Base-by-base conservation (phyloP, 2,888 invertebrate species). In the Pandemis heparana region DNA sequence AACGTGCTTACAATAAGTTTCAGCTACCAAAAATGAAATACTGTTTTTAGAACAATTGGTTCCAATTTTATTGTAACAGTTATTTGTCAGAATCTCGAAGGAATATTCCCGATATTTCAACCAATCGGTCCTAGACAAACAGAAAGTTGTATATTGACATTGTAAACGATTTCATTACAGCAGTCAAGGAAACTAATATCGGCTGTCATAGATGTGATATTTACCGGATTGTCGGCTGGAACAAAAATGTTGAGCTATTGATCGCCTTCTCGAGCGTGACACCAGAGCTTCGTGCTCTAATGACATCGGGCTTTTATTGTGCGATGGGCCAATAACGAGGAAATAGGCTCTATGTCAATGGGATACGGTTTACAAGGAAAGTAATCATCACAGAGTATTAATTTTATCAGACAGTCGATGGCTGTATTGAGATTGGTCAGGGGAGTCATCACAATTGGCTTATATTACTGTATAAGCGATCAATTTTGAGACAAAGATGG, bases 181-280 rank as follows among this genome's bases (percentile, higher is more conserved):
- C 73, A 61, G 65, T 72, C 75, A 66, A 73, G 65, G 60, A 65
- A 74, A 74, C 69, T 74, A 70, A 74, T 74, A 74, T 74, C 74
- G 65, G 64, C 65, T 69, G 70, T 70, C 65, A 74, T 64, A 69
- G 59, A 69, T 73, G 59, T 64, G 69, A 77, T 77, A 75, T 75
- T 73, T 74, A 70, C 70, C 67, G 80, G 81, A 77, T 77, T 77
- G 79, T 79, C 77, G 65, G 41, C 81, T 82, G 81, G 85, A 85
- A 82, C 79, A 82, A 84, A 85, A 85, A 84, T 85, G 85, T 86
- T 84, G 84, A 79, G 79, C 71, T 75, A 76, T 78, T 75, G 79
- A 81, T 83, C 80, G 81, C 74, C 78, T 80, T 83, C 81, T 78
- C 81, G 78, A 71, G 79, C 85, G 84, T 84, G 85, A 81, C 81